Evolutionary conservation across 2,888 invertebrate genomes (phyloP).

Genomic region (Mycalesis mineus): DNA sequence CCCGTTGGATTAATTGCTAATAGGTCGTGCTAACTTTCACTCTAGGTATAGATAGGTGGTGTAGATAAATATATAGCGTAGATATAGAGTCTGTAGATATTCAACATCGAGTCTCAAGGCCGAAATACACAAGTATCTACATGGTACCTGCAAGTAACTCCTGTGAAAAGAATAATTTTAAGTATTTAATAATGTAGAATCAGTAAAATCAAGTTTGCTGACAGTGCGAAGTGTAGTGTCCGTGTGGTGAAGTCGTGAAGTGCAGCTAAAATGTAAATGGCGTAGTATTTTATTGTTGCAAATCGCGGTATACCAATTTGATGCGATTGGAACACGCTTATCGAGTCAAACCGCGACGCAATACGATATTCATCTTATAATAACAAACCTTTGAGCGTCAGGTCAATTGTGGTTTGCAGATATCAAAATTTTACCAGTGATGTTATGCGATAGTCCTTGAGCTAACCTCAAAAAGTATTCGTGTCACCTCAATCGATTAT

Average conservation of each 20-base stretch:
- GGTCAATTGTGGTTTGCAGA: slow-evolving; percentile 21
- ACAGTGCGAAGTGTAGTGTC: slow-evolving; percentile 36
- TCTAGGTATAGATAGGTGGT: slow-evolving; percentile 74
- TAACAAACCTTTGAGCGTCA: slow-evolving; percentile 27
- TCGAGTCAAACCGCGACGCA: slow-evolving; percentile 47
- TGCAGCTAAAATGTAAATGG: slow-evolving; percentile 22
- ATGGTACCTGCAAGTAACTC: slow-evolving; percentile 37
- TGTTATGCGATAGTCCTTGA: slow-evolving; percentile 35
- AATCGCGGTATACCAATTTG: slow-evolving; percentile 33
- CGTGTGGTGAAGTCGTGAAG: slow-evolving; percentile 17
- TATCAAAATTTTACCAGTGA: slow-evolving; percentile 25
- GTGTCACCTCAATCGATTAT: slow-evolving; percentile 30
- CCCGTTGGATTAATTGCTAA: slow-evolving; percentile 44
- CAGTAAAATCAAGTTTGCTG: slow-evolving; percentile 37
- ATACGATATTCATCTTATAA: slow-evolving; percentile 42
- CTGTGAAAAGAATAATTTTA: slow-evolving; percentile 54
- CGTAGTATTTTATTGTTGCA: slow-evolving; percentile 20
- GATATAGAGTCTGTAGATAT: slow-evolving; percentile 66
- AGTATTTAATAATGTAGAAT: slow-evolving; percentile 45
- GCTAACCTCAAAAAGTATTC: slow-evolving; percentile 62
- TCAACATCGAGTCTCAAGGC: slow-evolving; percentile 77
- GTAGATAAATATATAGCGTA: slow-evolving; percentile 61
- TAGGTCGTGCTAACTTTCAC: slow-evolving; percentile 77
- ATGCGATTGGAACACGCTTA: slow-evolving; percentile 37
- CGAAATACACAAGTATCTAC: slow-evolving; percentile 69